These are phyloP conservation scores for Brachionus sp. DNA, from an alignment of 1,140 invertebrate species.

Conservation along the genomic window DNA sequence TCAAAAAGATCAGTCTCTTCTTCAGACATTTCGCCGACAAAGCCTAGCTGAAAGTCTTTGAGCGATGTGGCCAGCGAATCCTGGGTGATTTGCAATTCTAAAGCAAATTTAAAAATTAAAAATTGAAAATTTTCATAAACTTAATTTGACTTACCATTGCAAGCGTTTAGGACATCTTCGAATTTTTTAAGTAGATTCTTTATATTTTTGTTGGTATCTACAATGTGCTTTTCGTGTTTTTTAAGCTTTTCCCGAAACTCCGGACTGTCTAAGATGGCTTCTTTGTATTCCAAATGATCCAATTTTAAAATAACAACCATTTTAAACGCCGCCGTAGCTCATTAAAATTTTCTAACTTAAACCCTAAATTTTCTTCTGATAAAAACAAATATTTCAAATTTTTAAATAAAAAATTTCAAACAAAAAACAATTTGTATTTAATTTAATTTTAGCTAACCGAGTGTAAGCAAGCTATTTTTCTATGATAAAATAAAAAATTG, in stretches of 20 bases:
- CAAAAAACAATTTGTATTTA: not conserved
- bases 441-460: not conserved
- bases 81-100: not conserved
- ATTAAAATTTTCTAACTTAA: not conserved
- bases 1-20: not conserved
- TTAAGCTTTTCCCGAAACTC: constrained; percentile 25
- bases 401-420: not conserved
- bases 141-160: not conserved
- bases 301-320: constrained; percentile 39
- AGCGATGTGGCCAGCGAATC: not conserved
- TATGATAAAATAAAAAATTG: not conserved
- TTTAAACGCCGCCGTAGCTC: not conserved
- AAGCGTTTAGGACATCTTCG: constrained; percentile 7
- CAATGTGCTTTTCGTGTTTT: constrained; percentile 34
- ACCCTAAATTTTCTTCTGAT: not conserved
- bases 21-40: constrained; percentile 25
- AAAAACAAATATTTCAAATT: not conserved
- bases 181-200: constrained; percentile 13
- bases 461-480: not conserved
- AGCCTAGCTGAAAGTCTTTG: constrained; percentile 25
- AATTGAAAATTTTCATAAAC: not conserved
- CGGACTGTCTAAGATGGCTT: not conserved
- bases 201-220: constrained; percentile 8
- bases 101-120: not conserved
- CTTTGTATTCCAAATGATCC: constrained; percentile 38